Base-by-base conservation (phyloP, 2,113 vertebrate species). In the Datnioides undecimradiatus region DNA sequence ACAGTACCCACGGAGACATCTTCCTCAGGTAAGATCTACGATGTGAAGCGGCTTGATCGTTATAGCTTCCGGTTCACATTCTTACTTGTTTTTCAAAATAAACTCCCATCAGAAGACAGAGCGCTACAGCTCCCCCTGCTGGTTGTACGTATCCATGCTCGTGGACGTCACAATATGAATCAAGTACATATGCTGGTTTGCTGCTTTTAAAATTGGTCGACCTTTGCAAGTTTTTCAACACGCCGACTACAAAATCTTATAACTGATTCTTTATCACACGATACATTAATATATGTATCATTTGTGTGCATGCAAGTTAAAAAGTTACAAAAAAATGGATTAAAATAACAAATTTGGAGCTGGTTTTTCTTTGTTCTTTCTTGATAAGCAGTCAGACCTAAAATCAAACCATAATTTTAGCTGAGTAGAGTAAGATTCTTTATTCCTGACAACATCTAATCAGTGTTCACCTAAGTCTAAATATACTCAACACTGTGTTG, bases 1-100 rank as follows among this genome's bases (percentile, higher is more conserved):
- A 10, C 5, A 71, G 8, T 4, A 40, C 6, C 1, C 0, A 40
- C 0, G 2, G 57, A 59, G 54, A 73, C 38, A 57, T 46, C 33
- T 0, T 45, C 40, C 11, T 0, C 11, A 10, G n/a, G 31, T 38
- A 68, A 2, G 38, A 90, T 85, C 84, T 87, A 4, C 68, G 81
- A 27, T 1, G 3, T 6, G 12, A 13, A 19, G 8, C 33, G 0
- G 16, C 23, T 48, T 40, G 5, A 21, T 33, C 16, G 3, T 38
- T 23, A 71, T n/a, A 45, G 21, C 82, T 87, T 90, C 88, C 87
- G 90, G 84, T 79, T 82, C 38, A 79, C 9, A 0, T 25, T 31
- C 31, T 45, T 3, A 34, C n/a, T 64, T 36, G 8, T 23, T 36
- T 77, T 72, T 77, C 49, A 65, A 59, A 80, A 72, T 83, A 73